These are phyloP conservation scores for Pyxicephalus adspersus DNA, from an alignment of 2,113 vertebrate species.

Conservation along the genomic window DNA sequence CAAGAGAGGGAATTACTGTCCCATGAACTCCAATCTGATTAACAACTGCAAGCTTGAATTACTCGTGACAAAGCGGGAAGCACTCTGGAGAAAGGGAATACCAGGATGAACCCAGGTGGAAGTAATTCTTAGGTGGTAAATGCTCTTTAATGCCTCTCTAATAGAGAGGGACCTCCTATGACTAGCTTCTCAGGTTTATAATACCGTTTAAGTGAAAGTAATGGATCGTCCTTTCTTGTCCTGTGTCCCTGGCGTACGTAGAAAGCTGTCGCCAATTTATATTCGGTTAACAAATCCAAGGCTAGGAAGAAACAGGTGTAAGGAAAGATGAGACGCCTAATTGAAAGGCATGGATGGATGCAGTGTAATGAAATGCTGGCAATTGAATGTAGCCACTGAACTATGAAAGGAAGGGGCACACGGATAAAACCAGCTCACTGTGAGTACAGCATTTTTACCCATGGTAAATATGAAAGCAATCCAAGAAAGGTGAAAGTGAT, in stretches of 20 bases:
- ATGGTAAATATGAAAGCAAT: too few species aligned
- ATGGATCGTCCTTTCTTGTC: constrained; percentile 1
- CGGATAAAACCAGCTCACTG: neutral
- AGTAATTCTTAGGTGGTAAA: constrained; percentile 33
- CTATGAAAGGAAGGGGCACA: neutral
- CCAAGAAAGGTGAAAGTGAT: too few species aligned
- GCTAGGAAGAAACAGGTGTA: neutral
- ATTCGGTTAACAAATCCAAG: neutral
- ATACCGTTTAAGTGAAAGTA: neutral
- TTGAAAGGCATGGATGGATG: constrained; percentile 1
- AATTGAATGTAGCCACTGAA: neutral
- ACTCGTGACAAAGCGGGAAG: constrained; percentile 48
- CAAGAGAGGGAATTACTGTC: constrained; percentile 51
- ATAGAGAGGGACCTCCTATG: neutral
- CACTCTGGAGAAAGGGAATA: neutral
- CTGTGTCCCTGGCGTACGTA: neutral
- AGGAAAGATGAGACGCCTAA: neutral
- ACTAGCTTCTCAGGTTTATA: neutral
- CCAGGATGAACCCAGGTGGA: neutral
- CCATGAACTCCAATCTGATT: constrained; percentile 55
- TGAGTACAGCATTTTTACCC: too few species aligned
- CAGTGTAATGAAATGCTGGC: neutral
- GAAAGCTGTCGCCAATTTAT: neutral
- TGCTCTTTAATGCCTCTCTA: neutral
- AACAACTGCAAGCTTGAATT: constrained; percentile 51